Evolutionary conservation across 2,797 vertebrate species (phyloP).

Genomic region (Eleutherodactylus coqui): DNA sequence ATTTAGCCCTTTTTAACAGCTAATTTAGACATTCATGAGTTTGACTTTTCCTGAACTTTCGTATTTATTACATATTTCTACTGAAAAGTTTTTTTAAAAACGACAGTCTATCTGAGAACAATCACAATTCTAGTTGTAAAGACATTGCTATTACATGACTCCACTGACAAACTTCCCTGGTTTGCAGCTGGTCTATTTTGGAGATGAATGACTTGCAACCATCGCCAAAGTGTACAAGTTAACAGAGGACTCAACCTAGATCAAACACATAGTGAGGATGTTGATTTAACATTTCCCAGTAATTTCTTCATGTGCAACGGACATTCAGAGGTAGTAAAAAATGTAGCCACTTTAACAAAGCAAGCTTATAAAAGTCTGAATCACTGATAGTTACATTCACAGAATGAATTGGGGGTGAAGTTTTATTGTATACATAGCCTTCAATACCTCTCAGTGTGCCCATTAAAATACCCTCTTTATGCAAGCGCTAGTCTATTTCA

Average conservation of each 20-base stretch:
- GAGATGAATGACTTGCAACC: slow-evolving; percentile 42
- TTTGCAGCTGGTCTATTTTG: slow-evolving; percentile 42
- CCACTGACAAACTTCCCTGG: not conserved
- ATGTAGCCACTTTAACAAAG: slow-evolving; percentile 53
- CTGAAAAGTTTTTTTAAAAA: not conserved
- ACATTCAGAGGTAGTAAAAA: slow-evolving; percentile 57
- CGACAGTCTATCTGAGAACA: not conserved
- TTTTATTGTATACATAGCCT: not conserved
- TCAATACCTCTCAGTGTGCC: not conserved
- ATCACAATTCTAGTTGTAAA: not conserved
- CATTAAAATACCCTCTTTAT: not conserved
- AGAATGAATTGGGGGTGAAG: not conserved
- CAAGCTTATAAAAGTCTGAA: slow-evolving; percentile 54
- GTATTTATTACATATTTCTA: not conserved
- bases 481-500: not conserved
- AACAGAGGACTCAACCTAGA: slow-evolving; percentile 50
- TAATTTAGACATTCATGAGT: not conserved
- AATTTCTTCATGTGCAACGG: slow-evolving; percentile 51
- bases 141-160: not conserved
- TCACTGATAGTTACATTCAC: slow-evolving; percentile 38
- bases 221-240: slow-evolving; percentile 52
- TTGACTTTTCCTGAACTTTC: not conserved
- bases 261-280: slow-evolving; percentile 60
- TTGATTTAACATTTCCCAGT: slow-evolving; percentile 62
- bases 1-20: not conserved